Evolutionary conservation across 1,140 invertebrate genomes (phyloP), one percentile per base, ranked within the genome.

Genomic region (Papilio glaucus): DNA sequence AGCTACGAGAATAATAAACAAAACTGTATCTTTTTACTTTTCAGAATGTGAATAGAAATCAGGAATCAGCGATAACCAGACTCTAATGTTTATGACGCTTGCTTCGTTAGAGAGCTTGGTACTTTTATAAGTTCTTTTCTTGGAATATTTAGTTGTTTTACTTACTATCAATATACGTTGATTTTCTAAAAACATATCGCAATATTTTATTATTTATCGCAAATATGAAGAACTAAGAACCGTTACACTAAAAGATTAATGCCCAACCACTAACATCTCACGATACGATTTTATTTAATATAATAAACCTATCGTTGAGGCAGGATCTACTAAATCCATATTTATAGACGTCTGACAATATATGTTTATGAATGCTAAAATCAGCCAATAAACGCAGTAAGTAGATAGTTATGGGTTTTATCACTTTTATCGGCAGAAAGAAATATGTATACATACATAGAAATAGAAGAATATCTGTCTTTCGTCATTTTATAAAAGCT

Each of bases 361-460:
- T 24, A 26, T 57, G 49, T 57, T 57, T 57, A 57, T 57, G 49
- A 57, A 57, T 57, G 24, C 8, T 57, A 57, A 57, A 57, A 57
- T 4, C 21, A 26, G 21, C 49, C 49, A 24, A 57, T 57, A 57
- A 57, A 57, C 49, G 24, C 10, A 57, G 49, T 57, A 57, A 57
- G 49, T 57, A 57, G 18, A 57, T 57, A 26, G 49, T 57, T 57
- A 57, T 57, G 12, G 49, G 21, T 24, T 13, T 9, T 24, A 4
- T 24, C 49, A 57, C 21, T 57, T 57, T 57, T 57, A 57, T 57
- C 49, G 49, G 1, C 49, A 57, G 21, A 53, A 24, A 53, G 49
- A 57, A 57, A 57, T 57, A 53, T 24, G 49, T 57, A 57, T 26
- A 57, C 2, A 24, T 33, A 33, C 29, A 33, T 57, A 57, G 49